Evolutionary conservation across 2,888 invertebrate genomes (phyloP), one percentile per base, ranked within the genome.

Genomic region (Tetanocera ferruginea): DNA sequence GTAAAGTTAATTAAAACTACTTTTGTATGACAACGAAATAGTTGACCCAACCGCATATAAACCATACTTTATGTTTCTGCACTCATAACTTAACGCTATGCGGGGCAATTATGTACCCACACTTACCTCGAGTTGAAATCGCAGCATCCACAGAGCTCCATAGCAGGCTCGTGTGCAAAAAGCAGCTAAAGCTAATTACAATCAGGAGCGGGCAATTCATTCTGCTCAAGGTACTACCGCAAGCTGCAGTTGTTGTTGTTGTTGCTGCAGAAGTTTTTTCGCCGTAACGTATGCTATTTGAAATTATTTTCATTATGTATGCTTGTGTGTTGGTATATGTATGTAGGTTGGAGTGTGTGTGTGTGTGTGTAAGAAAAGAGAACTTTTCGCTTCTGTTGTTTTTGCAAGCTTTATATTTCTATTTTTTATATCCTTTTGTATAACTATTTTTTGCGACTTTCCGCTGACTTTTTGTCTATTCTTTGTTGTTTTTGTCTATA

Each of bases 51-150:
- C 19, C 57, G 57, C 43, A 43, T 11, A 60, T 55, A 23, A 55
- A 55, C 14, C 23, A n/a, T 23, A 9, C n/a, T 55, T n/a, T 55
- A 19, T 23, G 19, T 23, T 23, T 5, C 19, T 19, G 19, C 8
- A 55, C 5, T 55, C 55, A n/a, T 55, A n/a, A 55, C n/a, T n/a
- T 55, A 6, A 8, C n/a, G 19, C 55, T 8, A 55, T 55, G 57
- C 25, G n/a, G 8, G 14, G 19, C 23, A 25, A 23, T 11, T 8
- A 71, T n/a, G 34, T n/a, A 34, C 9, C 43, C 52, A 70, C 73
- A 87, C 89, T 89, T 87, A 89, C 89, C 89, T 87, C 89, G 86
- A 85, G 86, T 89, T 83, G 89, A 88, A 86, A 89, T 88, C 83
- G 87, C 87, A 81, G 88, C 89, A 81, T 86, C 87, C 78, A 83